phyloP scores from a whole-genome alignment of 2,797 vertebrate genomes.

The Silurus lanzhouensis region DNA sequence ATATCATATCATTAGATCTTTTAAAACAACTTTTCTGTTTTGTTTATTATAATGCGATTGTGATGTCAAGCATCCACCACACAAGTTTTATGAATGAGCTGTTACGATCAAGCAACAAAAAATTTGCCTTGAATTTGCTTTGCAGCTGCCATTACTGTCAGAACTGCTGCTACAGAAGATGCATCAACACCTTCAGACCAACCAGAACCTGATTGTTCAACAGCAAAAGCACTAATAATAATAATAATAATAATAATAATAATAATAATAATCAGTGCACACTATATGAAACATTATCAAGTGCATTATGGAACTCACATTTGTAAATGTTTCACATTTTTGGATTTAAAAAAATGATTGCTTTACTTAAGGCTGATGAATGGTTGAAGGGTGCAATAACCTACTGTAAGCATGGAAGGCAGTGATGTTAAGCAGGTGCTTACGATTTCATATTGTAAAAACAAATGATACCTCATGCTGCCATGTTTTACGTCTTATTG shows the following conservation, averaged over 20 bases:
- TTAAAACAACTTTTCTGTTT: background rate
- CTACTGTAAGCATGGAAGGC: conserved; percentile 6
- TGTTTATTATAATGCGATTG: background rate
- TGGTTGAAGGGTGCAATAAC: conserved; percentile 41
- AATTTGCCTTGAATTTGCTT: background rate
- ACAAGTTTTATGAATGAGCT: background rate
- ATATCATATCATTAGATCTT: background rate
- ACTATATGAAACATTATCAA: conserved; percentile 25
- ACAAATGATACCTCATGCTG: conserved; percentile 29
- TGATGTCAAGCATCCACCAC: background rate
- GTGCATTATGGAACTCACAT: conserved; percentile 38
- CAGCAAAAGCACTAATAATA: background rate
- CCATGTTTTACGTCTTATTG: conserved; percentile 23
- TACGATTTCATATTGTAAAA: conserved; percentile 49
- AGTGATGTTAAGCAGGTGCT: conserved; percentile 53
- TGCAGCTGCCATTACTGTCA: background rate
- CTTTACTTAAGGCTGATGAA: conserved; percentile 41
- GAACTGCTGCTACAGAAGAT: background rate
- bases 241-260: background rate
- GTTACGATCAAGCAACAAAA: background rate
- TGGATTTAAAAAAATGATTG: conserved; percentile 39
- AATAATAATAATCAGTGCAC: conserved; percentile 47
- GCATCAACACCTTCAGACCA: background rate
- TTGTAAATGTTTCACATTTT: conserved; percentile 44
- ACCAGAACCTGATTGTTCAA: background rate